Evolutionary conservation across 2,113 vertebrate species (phyloP), one percentile per base, ranked within the genome.

Genomic region (Colistium nudipinnis): DNA sequence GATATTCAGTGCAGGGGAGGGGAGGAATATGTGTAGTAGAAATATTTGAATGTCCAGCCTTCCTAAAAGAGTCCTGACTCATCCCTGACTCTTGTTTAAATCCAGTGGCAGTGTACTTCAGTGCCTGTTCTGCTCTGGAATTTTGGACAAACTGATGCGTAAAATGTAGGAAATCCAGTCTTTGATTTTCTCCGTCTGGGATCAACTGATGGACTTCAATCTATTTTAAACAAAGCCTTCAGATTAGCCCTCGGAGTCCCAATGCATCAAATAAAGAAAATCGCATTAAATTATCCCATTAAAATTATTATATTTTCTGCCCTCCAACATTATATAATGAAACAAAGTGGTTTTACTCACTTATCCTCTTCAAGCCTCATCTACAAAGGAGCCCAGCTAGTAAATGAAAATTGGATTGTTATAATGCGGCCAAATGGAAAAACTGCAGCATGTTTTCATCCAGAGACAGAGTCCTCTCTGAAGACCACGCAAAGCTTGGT

Each of bases 201-300:
- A 44, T 44, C 43, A 44, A n/a, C 16, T 19, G 16, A 17, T 44
- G 19, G 19, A n/a, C 19, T 20, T 82, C 81, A 81, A 89, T 91
- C 86, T 85, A 84, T 84, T 85, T 84, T 73, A 88, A 91, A 89
- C 83, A 88, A 72, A 80, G 72, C 70, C 49, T 90, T 60, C 86
- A 91, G 91, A 93, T 93, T 92, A 91, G 91, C 90, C 72, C 66
- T 62, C 80, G 66, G 76, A 88, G 79, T 83, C 87, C 72, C 78
- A 74, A 72, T 67, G 87, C 87, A 90, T 89, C 87, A 92, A 91
- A 89, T 89, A 87, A 89, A 92, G 84, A 90, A 88, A 90, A 90
- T 89, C 84, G 89, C 88, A 90, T 91, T 83, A 90, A 88, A 91
- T 93, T 89, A 92, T 91, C 90, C 87, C 90, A 90, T 91, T 90